phyloP scores from a whole-genome alignment of 2,797 vertebrate genomes.

The Heteromormyrus szaboi region DNA sequence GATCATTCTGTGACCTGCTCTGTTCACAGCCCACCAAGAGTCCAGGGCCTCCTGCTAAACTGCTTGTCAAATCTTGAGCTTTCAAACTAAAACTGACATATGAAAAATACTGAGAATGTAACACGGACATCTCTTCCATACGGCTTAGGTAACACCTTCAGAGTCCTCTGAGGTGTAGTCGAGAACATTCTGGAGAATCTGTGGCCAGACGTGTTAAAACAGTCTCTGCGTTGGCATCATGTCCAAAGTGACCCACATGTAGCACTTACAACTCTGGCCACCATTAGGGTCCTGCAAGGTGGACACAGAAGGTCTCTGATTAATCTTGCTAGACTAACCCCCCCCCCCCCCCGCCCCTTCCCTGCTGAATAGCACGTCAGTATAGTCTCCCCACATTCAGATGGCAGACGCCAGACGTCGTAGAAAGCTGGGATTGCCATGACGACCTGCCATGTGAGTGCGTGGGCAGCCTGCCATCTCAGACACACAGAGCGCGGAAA shows the following conservation, averaged over 20 bases:
- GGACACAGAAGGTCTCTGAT: not conserved
- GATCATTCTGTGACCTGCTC: not conserved
- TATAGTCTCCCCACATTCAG: not conserved
- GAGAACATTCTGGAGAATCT: not conserved
- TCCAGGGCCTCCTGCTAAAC: not conserved
- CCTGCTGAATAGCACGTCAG: not conserved
- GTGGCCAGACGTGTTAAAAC: not conserved
- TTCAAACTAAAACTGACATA: not conserved
- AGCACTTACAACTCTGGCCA: not conserved
- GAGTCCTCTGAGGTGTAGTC: not conserved
- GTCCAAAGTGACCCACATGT: not conserved
- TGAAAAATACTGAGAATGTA: not conserved
- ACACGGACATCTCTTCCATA: not conserved
- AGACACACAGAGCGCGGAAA: not conserved
- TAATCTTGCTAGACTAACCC: not conserved
- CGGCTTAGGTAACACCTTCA: not conserved
- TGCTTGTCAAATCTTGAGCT: not conserved
- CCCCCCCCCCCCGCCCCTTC: not conserved
- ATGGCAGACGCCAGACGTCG: not conserved
- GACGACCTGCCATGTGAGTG: not conserved
- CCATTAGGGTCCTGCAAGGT: not conserved
- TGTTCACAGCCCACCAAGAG: not conserved
- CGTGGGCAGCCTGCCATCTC: not conserved
- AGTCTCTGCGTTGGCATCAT: not conserved
- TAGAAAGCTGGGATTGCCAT: not conserved